Percentiles rank a stretch among this genome's conserved stretches.
Evolutionary conservation across 2,113 vertebrate species (phyloP).

Genomic region (Lepus timidus): DNA sequence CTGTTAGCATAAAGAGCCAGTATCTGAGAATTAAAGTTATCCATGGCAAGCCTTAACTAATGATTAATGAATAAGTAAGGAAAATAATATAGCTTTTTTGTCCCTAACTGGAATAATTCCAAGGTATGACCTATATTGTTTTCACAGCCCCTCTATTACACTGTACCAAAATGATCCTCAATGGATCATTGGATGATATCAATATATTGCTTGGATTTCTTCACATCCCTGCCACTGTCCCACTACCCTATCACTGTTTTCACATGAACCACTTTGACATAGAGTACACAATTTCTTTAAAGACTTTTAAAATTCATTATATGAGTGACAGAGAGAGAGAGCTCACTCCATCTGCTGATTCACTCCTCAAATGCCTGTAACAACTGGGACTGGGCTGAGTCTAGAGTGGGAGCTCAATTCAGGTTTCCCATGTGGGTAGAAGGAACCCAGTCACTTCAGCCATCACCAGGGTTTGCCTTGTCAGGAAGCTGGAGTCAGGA

Average conservation of each 20-base stretch:
- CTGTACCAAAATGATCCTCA: neutral
- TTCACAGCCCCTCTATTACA: neutral
- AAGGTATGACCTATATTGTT: neutral
- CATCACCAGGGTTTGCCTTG: too few species aligned
- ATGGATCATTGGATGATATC: neutral
- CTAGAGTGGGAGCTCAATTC: too few species aligned
- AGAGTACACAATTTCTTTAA: too few species aligned
- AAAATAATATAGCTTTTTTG: neutral
- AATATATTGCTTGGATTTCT: neutral
- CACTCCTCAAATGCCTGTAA: too few species aligned
- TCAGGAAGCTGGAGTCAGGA: too few species aligned
- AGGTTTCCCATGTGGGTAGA: too few species aligned
- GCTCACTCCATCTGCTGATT: too few species aligned
- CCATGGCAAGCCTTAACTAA: neutral
- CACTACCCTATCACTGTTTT: neutral
- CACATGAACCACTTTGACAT: neutral
- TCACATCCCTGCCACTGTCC: neutral
- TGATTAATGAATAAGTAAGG: neutral
- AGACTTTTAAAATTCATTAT: too few species aligned
- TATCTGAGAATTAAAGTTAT: neutral
- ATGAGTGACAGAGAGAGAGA: too few species aligned
- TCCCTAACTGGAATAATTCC: neutral
- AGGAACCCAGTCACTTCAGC: too few species aligned
- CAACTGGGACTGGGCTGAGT: too few species aligned
- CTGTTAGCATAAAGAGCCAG: neutral